phyloP scores from a whole-genome alignment of 2,113 vertebrate genomes.

The Pardalotus punctatus region DNA sequence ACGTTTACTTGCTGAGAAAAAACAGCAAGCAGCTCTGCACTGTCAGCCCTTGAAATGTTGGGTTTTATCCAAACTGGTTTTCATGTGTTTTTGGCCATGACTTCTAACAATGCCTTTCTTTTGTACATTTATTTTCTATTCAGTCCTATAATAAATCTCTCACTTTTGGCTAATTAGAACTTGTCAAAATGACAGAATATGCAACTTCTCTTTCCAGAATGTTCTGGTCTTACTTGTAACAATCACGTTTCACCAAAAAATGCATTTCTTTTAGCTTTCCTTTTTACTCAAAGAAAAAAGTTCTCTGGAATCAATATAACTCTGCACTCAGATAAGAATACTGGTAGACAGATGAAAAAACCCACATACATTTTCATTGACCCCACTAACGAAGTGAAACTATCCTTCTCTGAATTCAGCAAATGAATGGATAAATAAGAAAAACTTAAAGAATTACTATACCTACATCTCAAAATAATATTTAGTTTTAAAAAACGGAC shows the following conservation, averaged over 20 bases:
- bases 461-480: not conserved
- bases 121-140: not conserved
- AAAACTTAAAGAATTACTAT: not conserved
- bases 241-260: not conserved
- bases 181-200: not conserved
- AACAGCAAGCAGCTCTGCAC: not conserved
- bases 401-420: not conserved
- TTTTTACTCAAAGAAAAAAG: not conserved
- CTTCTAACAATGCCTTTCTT: slow-evolving; percentile 11
- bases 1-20: not conserved
- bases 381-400: not conserved
- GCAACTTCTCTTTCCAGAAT: not conserved
- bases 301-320: not conserved
- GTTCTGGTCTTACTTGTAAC: not conserved
- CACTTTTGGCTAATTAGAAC: not conserved
- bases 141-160: not conserved
- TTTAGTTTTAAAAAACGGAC: not conserved
- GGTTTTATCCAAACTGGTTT: not conserved
- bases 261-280: not conserved
- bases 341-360: not conserved
- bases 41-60: not conserved
- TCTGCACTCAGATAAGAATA: not conserved
- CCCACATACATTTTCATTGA: not conserved
- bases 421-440: not conserved
- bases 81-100: not conserved